Base-by-base conservation (phyloP, 2,113 vertebrate species). In the Microcebus tavaratra region DNA sequence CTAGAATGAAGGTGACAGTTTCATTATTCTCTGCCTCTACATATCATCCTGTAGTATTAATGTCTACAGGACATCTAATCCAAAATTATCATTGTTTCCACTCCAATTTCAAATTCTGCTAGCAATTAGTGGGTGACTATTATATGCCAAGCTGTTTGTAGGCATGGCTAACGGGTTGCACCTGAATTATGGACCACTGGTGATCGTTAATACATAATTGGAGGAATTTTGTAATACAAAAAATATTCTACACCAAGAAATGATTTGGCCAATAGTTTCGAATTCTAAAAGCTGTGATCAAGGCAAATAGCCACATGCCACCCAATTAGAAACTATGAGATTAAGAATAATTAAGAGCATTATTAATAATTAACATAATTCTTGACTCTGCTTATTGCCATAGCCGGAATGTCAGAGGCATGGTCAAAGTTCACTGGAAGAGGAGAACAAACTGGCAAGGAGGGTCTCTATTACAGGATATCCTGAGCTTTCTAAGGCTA, bases 261-360 rank as follows among this genome's bases (percentile, higher is more conserved):
- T 45, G 34, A 79, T 83, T 9, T 78, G 88, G 50, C 59, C 36
- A 70, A 68, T 10, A 83, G 48, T 70, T 94, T 31, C 34, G 59
- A 73, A 91, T 85, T 89, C 34, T 82, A 85, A 68, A 86, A 50
- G 88, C 42, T 95, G 34, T 63, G 53, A 94, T 55, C 67, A 94
- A 68, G 48, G 36, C 29, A 13, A 88, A 88, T 42, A 72, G 68
- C 25, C 48, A 72, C 6, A 27, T 48, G 36, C 18, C 63, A 91
- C 53, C 45, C 25, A 67, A 45, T 79, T n/a, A 90, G 72, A 76
- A 95, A 95, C 57, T 67, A 65, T 55, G 75, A 73, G 27, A 91
- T 72, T 48, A 68, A 88, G 83, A 90, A 82, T 57, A 53, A 81
- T 75, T 72, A 70, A 89, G 31, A 72, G 34, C 48, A 42, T n/a